Base-by-base conservation (phyloP, 2,113 vertebrate species). In the Sinocyclocheilus grahami region DNA sequence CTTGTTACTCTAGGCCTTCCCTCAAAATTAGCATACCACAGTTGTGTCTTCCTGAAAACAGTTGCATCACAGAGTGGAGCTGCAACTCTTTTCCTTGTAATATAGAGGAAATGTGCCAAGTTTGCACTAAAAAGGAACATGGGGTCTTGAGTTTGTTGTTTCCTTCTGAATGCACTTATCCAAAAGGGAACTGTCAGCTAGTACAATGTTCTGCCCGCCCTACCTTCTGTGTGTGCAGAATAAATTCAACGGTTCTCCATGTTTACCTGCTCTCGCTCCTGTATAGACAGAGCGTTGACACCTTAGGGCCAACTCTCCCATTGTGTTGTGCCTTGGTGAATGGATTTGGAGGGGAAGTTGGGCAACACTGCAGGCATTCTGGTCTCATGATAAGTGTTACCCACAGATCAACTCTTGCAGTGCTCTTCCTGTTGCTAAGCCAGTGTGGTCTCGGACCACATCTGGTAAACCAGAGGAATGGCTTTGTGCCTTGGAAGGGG, bases 291-390 rank as follows among this genome's bases (percentile, higher is more conserved):
- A 10, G 30, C 1, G 22, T 42, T 58, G 48, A 60, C 63, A 85
- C 74, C 83, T 78, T 30, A 51, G 22, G 79, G 55, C 72, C 62
- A 85, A 48, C 81, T 87, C 65, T 83, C 42, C 79, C 55, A 58
- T 87, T 85, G 60, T 86, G 55, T 63, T 85, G 14, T 39, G 27
- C 83, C 53, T 85, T 62, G 81, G 48, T 87, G 78, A 86, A 78
- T 86, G 86, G 86, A 89, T 89, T 72, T 80, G 12, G 14, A 27
- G 75, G 78, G 87, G 92, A 95, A 92, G 90, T 94, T 94, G 87
- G 88, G 91, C 88, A 94, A 94, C 76, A 62, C 82, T 24, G 33
- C 87, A 63, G 83, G 85, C 84, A 90, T 93, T 91, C 90, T 90
- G 87, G 75, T 91, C 63, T 91, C 46, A 67, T 92, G 91, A 90